Base-by-base conservation (phyloP, 2,113 vertebrate species). In the Thunnus thynnus region DNA sequence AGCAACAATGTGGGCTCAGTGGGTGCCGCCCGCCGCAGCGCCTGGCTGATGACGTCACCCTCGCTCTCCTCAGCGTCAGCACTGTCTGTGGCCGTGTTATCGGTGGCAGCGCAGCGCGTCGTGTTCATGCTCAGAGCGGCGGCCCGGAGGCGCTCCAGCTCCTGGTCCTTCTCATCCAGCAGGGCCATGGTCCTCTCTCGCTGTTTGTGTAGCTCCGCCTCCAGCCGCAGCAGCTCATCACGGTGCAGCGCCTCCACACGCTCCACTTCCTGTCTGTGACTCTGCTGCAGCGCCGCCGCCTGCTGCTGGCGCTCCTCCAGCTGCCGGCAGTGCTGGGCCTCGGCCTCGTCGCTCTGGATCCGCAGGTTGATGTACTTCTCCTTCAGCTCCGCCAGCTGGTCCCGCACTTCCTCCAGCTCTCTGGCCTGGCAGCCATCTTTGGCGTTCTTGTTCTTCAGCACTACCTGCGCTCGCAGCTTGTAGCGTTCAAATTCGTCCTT, bases 401-500 rank as follows among this genome's bases (percentile, higher is more conserved):
- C 96, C 4, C 95, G 96, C 0, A 94, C 91, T 22, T 96, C 97
- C 94, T 97, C 96, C 90, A 99, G 95, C 64, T 99, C 98, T 64
- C 91, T 95, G 0, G 94, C 94, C 89, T 96, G 88, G 12, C 85
- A 95, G 10, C 96, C 94, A 0, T 99, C 98, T 79, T 96, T 97
- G 67, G 78, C 58, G 0, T 94, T 96, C 86, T 98, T 98, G 93
- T 94, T 97, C 90, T 98, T 99, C 13, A 98, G 94, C 12, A 98
- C 97, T 7, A 97, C 96, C 79, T 99, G 97, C 0, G 97, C 97
- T 32, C 98, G 93, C 85, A 92, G 88, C 93, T 99, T 99, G 94
- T 98, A 99, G 56, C 97, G 95, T 64, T 99, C 98, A 16, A 99
- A 99, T 91, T 99, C 98, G 0, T 99, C 98, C 86, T 95, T 97